Evolutionary conservation across 1,140 invertebrate genomes (phyloP), one percentile per base, ranked within the genome.

Genomic region (Cyrtorhinus lividipennis): DNA sequence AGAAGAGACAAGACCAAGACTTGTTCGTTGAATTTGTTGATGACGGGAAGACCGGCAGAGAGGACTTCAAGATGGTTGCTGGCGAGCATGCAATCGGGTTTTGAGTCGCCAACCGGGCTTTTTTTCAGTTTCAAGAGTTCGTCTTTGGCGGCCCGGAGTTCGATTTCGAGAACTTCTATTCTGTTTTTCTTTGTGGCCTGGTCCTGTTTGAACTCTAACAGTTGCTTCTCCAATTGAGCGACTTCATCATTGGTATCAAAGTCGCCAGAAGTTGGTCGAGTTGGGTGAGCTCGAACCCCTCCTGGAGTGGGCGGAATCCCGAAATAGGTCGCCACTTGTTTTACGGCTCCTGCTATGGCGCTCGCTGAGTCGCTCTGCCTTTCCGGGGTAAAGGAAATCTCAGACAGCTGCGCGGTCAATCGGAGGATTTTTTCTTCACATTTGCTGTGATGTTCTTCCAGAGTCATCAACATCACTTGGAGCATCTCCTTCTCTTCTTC

Each of bases 21-120:
- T 30, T 59, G 58, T 26, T 59, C 58, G 58, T 59, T 59, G 24
- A 59, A 59, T 27, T 26, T 26, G 24, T n/a, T 26, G 24, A 59
- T 59, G 18, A n/a, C 27, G 1, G 58, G 58, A 18, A 59, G 24
- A 3, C 27, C 27, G 13, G 13, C 13, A 10, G 24, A 18, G 3
- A 59, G 38, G 5, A n/a, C 27, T 25, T 59, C 58, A 8, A 59
- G 2, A 13, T 57, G 56, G 5, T 38, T 15, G 30, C 30, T 15
- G 2, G 15, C 23, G 1, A 57, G 3, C 56, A 57, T 57, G 30
- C 5, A 38, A 2, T 57, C 56, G 1, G n/a, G 23, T 18, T 27
- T 30, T 15, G 56, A 1, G 18, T 13, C 2, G 20, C 18, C 5
- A 20, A 13, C 18, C 56, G 15, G 18, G 2, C 13, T 12, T n/a